These are phyloP conservation scores for Speoplatyrhinus poulsoni DNA, from an alignment of 2,113 vertebrate species.

Conservation along the genomic window DNA sequence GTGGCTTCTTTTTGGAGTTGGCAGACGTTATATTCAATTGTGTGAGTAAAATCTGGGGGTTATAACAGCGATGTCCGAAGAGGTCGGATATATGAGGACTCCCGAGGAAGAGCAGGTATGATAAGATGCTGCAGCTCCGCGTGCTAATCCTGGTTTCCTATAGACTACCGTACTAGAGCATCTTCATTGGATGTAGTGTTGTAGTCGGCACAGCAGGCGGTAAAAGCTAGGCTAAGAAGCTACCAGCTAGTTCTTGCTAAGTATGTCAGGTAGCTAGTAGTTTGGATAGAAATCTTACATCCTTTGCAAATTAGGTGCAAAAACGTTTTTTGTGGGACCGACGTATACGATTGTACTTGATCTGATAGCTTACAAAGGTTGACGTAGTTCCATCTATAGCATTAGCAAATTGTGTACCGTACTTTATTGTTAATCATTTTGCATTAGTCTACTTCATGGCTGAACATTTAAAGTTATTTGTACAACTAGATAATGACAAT, in stretches of 20 bases:
- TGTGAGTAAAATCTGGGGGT: neutral
- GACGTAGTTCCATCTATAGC: neutral
- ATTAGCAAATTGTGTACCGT: neutral
- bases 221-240: neutral
- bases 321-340: neutral
- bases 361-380: neutral
- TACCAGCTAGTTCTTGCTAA: neutral
- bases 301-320: neutral
- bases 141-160: neutral
- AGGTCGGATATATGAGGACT: constrained; percentile 41
- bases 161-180: neutral
- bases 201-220: neutral
- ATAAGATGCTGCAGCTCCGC: neutral
- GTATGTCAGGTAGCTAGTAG: neutral
- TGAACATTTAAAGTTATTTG: neutral
- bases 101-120: constrained; percentile 63
- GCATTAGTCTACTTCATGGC: constrained; percentile 36
- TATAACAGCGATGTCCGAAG: constrained; percentile 53
- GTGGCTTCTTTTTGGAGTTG: neutral
- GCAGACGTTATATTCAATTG: neutral
- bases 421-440: constrained; percentile 25
- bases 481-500: neutral
- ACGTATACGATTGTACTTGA: too few relatives aligned
- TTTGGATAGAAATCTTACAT: neutral
- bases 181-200: neutral